Conservation (phyloP, 2,888 invertebrate species). For the Eurois occulta region DNA sequence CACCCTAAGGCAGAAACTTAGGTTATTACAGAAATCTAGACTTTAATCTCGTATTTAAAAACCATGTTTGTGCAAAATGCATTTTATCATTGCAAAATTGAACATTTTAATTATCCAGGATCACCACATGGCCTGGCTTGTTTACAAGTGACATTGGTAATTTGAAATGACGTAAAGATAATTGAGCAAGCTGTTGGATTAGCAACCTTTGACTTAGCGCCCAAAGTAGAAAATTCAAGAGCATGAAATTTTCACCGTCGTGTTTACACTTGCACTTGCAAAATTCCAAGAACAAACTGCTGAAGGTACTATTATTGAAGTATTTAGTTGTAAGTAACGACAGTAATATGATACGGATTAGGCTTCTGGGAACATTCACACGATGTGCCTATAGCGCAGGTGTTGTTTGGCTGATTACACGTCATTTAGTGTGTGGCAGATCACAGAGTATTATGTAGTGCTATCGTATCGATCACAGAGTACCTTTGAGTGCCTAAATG, state of each 20-base stretch:
- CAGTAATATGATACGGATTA: constrained; percentile 17
- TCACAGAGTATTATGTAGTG: too few species aligned
- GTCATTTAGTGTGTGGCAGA: neutral
- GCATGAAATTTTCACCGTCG: neutral
- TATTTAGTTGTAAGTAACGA: neutral
- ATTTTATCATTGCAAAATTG: neutral
- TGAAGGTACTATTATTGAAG: neutral
- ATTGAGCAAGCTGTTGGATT: neutral
- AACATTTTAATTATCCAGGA: neutral
- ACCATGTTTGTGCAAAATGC: neutral
- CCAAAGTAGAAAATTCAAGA: neutral
- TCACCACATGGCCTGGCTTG: constrained; percentile 20
- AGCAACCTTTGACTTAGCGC: neutral
- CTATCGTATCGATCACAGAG: neutral
- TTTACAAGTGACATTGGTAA: neutral
- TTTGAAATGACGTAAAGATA: neutral
- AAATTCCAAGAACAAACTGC: constrained; percentile 6
- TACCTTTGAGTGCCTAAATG: neutral
- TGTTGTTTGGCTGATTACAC: neutral
- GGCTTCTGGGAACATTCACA: constrained; percentile 9
- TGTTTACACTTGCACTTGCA: neutral
- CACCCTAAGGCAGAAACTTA: neutral
- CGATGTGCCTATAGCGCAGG: neutral
- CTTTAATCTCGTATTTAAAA: neutral
- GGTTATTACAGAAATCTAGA: neutral